A percentile compares a stretch with the other conserved stretches of the same genome.
Evolutionary conservation across 2,113 vertebrate genomes (phyloP).

Genomic region (Lagopus muta): DNA sequence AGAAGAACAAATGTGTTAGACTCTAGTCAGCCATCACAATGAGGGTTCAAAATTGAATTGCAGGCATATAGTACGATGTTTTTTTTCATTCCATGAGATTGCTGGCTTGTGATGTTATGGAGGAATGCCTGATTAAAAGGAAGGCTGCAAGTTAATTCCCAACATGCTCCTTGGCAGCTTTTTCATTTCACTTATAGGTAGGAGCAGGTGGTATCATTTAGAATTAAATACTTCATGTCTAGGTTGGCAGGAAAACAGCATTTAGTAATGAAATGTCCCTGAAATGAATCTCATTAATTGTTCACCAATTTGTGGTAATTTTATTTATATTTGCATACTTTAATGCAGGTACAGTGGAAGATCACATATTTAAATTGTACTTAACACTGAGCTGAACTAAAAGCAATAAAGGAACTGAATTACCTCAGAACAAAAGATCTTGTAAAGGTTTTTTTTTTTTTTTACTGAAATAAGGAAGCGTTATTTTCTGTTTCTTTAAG

Average conservation of each 20-base stretch:
- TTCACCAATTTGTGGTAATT: conserved; percentile 65
- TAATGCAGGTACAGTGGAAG: conserved; percentile 32
- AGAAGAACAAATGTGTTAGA: not conserved
- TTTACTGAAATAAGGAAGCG: not conserved
- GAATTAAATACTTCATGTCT: conserved; percentile 74
- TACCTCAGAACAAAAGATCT: not conserved
- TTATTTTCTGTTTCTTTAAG: conserved; percentile 28
- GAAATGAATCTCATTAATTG: conserved; percentile 71
- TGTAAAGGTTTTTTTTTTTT: not conserved
- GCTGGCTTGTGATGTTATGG: conserved; percentile 35
- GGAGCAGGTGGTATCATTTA: conserved; percentile 80
- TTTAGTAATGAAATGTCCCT: conserved; percentile 61
- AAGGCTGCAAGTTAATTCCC: conserved; percentile 71
- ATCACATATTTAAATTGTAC: not conserved
- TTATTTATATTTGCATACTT: conserved; percentile 63
- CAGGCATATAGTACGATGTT: not conserved
- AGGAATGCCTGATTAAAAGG: conserved; percentile 67
- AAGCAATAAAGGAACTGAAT: not conserved
- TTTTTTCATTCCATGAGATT: conserved; percentile 46
- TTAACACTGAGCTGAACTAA: not conserved
- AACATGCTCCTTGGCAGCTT: conserved; percentile 73
- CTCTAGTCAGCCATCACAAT: not conserved
- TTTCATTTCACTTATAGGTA: conserved; percentile 75
- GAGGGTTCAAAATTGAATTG: conserved; percentile 38
- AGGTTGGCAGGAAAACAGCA: conserved; percentile 67